Base-by-base conservation (phyloP, 2,797 vertebrate genomes). In the Halcyon leucocephala region DNA sequence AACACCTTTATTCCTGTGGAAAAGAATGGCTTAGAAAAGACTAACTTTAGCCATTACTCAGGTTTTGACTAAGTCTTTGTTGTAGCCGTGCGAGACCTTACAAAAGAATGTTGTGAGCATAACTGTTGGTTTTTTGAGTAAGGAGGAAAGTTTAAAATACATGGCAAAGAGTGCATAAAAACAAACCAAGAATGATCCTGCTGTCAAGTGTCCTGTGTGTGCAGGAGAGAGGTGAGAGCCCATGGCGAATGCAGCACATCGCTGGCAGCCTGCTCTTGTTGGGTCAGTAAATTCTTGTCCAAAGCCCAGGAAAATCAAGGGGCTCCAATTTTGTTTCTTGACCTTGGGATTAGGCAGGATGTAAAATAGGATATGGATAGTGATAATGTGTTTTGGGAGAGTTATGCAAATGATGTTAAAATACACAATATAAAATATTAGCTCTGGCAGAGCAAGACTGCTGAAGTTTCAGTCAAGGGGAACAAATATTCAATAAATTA, bases 391-490 rank as follows among this genome's bases (percentile, higher is more conserved):
- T 73, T 92, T 96, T 48, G 64, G 12, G 81, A 41, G 90, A 66
- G 62, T 79, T 86, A 90, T 80, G 88, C 85, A 96, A 90, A 95
- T 96, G 48, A 71, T 12, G 73, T 46, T 90, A 96, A 96, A 94
- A 78, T 42, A 84, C 5, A 1, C 2, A 0, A 35, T 61, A 82
- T 82, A 86, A 96, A 96, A 96, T 96, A 95, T 95, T 97, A 88
- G 90, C 66, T 94, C 87, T 96, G 94, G 95, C 94, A 94, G 77
- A 12, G 55, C 28, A 67, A 64, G 39, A 2, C 55, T 64, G 85
- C 80, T 96, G 87, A 64, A 89, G 80, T 79, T 94, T 91, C 6
- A 4, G 64, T 91, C 42, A 52, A 66, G 44, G 28, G 72, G 80
- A 94, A 74, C 62, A 94, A 95, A 89, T 57, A 86, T 29, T 73